Evolutionary conservation across 2,113 vertebrate species (phyloP).

Genomic region (Melierax canorus): DNA sequence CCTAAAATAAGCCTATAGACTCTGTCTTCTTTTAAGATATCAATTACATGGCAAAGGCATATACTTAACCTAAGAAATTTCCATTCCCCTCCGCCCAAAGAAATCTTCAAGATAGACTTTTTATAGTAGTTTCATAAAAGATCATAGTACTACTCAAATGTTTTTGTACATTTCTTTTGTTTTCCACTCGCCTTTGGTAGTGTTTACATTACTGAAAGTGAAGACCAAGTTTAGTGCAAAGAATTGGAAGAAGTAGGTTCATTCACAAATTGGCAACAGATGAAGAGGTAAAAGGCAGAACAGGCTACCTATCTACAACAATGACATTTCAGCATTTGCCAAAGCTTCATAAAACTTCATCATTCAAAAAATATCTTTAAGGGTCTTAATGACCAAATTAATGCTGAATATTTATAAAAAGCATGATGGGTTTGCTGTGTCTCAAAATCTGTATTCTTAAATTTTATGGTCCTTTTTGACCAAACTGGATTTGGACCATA

Average conservation of each 20-base stretch:
- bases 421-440: fast-evolving
- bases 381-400: fast-evolving
- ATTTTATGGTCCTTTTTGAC: background rate
- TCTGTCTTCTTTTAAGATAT: background rate
- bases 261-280: background rate
- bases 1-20: background rate
- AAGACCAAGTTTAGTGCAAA: background rate
- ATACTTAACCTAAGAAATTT: background rate
- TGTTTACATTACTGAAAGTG: background rate
- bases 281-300: background rate
- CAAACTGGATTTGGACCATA: background rate
- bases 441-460: background rate
- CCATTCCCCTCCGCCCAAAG: background rate
- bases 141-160: background rate
- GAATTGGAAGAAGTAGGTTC: background rate
- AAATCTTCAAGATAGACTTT: background rate
- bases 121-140: background rate
- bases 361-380: background rate
- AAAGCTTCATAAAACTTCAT: background rate
- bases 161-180: background rate
- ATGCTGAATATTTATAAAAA: background rate
- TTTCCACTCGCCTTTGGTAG: background rate
- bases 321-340: background rate
- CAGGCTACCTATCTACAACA: background rate
- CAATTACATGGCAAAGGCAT: background rate